Base-by-base conservation (phyloP, 2,113 vertebrate genomes). In the Heterotilapia buettikoferi region DNA sequence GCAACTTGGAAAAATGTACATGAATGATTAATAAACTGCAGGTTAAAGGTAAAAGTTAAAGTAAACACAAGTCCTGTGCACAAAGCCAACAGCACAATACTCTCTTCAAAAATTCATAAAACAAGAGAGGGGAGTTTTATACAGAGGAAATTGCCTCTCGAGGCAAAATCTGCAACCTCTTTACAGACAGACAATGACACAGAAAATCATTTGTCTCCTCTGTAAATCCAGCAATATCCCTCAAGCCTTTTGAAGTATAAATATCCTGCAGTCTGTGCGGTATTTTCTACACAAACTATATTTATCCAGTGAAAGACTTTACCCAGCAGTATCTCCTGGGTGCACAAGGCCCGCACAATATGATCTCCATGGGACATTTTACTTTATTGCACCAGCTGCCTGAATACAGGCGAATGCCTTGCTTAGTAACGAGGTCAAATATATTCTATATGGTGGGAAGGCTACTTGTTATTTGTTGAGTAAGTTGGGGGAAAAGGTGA, bases 321-420 rank as follows among this genome's bases (percentile, higher is more conserved):
- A 86, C 21, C 50, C 1, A 18, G 33, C n/a, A 85, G 18, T 38
- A 76, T 71, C 53, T 68, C 33, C 31, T 47, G 12, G 50, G 24
- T 54, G 56, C 16, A 19, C 9, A 40, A 83, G 11, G 76, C 50
- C 24, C 11, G 1, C 11, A 82, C 26, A 56, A 4, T 19, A 26
- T 61, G 31, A 24, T 82, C 21, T 89, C 85, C 86, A 84, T 47
- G 71, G 79, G 33, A 84, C 88, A 71, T 92, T 90, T 88, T 8
- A 81, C 26, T 90, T 93, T 88, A 90, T 76, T 50, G 85, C 80
- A 36, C 26, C 13, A 19, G 38, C 86, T 83, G n/a, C 80, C 59
- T 86, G 59, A 88, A 82, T 38, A 84, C 59, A 26, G 5, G n/a
- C 9, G 80, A 83, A 90, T 73, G 50, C 38, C 86, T 84, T 57